Evolutionary conservation across 2,888 invertebrate genomes (phyloP).

Genomic region (Deladenus siricidicola): DNA sequence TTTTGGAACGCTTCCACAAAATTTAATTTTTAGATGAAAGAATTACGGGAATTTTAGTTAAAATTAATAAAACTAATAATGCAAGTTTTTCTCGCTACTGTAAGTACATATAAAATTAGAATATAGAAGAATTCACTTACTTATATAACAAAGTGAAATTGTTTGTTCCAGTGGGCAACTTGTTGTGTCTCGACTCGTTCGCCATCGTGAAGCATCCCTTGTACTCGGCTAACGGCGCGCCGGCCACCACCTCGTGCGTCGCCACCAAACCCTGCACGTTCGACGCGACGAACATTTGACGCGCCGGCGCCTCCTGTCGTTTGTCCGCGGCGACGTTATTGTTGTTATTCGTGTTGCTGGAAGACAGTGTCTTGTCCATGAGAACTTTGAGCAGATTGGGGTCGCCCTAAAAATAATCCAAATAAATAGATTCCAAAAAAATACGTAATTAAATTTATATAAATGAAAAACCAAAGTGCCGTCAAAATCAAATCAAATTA

Average conservation of each 20-base stretch:
- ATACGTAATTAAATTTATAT: not conserved
- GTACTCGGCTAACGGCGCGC: slow-evolving; percentile 16
- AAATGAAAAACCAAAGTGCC: not conserved
- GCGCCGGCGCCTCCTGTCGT: slow-evolving; percentile 1
- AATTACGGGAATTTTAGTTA: too few relatives aligned
- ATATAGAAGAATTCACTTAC: too few relatives aligned
- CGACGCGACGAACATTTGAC: slow-evolving; percentile 19
- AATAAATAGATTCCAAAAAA: not conserved
- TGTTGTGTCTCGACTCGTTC: slow-evolving; percentile 1
- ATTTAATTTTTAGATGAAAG: too few relatives aligned
- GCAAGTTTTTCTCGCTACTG: too few relatives aligned
- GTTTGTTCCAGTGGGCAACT: not conserved
- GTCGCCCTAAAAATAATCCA: slow-evolving; percentile 5
- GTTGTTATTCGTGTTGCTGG: too few relatives aligned
- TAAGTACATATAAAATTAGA: too few relatives aligned
- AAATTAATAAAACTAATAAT: too few relatives aligned
- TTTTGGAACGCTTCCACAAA: too few relatives aligned
- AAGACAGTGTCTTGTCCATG: too few relatives aligned
- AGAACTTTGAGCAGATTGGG: slow-evolving; percentile 7
- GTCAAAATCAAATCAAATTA: too few relatives aligned
- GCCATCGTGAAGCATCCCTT: slow-evolving; percentile 9
- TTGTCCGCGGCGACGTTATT: too few relatives aligned
- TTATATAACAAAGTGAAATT: not conserved
- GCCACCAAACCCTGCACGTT: slow-evolving; percentile 17
- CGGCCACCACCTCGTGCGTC: slow-evolving; percentile 5